Evolutionary conservation across 2,113 vertebrate genomes (phyloP), one percentile per base, ranked within the genome.

Genomic region (Natator depressus): DNA sequence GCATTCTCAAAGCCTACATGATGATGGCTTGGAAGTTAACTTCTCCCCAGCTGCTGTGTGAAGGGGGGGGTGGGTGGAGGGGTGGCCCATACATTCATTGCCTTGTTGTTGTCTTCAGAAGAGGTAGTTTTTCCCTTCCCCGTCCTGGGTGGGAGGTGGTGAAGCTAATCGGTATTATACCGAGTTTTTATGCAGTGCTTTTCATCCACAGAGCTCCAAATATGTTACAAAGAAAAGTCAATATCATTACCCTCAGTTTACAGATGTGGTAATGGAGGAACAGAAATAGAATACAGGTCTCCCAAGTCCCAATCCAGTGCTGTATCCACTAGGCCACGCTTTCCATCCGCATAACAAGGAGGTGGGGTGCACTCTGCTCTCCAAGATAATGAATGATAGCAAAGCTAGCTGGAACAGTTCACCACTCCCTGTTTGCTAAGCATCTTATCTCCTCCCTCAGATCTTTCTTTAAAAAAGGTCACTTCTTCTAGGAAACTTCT

Each of bases 361-460:
- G 35, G 19, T 47, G 55, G 49, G 91, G 62, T 0, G 1, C 81
- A 89, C 75, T 69, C 79, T 2, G 7, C 65, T 38, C 5, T 22
- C 35, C 17, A 38, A 42, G 85, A 81, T 89, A 46, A 81, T 88
- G 47, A 20, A 79, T 22, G 49, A 87, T 88, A 84, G 62, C 90
- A 93, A 62, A n/a, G 31, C 3, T 53, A 91, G 2, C 78, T 75
- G 83, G 85, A 93, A 92, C 69, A 86, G 53, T 86, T 92, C 62
- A 13, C n/a, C 10, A 1, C 86, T 94, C 91, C 93, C 87, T 94
- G 85, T 62, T 91, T 96, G 62, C 47, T 76, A 69, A n/a, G 62
- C 62, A 69, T 17, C 62, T 90, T 86, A 31, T 78, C 3, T 84
- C 80, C 38, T 96, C 10, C 11, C 80, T 57, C 84, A 76, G 22